These are phyloP conservation scores for Fragum whitleyi DNA, from an alignment of 2,888 invertebrate genomes.

Conservation along the genomic window DNA sequence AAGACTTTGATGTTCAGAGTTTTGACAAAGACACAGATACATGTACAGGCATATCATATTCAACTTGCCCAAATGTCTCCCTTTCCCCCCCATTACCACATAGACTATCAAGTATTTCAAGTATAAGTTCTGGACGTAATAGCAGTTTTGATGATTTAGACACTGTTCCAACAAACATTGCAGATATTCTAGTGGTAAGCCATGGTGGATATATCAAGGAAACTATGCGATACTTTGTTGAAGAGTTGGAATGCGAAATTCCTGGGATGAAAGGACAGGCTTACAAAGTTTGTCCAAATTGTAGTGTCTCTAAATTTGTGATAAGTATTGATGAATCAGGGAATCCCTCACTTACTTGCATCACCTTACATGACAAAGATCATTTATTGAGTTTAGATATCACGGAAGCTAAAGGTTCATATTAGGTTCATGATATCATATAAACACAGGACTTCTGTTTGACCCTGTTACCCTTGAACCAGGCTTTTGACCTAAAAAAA, in stretches of 20 bases:
- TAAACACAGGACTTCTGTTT: too few species aligned
- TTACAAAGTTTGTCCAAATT: constrained; percentile 83
- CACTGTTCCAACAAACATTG: constrained; percentile 69
- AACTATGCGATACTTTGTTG: constrained; percentile 82
- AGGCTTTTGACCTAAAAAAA: too few species aligned
- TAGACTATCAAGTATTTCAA: constrained; percentile 78
- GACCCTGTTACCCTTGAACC: too few species aligned
- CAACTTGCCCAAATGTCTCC: constrained; percentile 82
- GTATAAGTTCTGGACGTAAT: constrained; percentile 82
- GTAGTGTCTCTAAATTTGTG: constrained; percentile 84
- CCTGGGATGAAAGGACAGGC: constrained; percentile 81
- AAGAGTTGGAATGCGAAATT: constrained; percentile 77
- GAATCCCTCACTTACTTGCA: constrained; percentile 79
- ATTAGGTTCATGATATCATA: constrained; percentile 25
- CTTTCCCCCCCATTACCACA: constrained; percentile 80
- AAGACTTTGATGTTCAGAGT: constrained; percentile 27
- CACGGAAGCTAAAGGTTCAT: constrained; percentile 61
- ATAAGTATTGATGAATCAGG: constrained; percentile 74
- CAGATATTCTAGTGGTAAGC: constrained; percentile 83
- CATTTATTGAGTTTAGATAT: constrained; percentile 75
- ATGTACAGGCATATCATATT: background rate
- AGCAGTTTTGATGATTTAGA: constrained; percentile 80
- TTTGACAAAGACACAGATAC: background rate
- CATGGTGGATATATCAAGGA: constrained; percentile 84
- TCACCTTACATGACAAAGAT: constrained; percentile 83